phyloP scores from a whole-genome alignment of 1,140 invertebrate genomes.

The Charaxes varanes region DNA sequence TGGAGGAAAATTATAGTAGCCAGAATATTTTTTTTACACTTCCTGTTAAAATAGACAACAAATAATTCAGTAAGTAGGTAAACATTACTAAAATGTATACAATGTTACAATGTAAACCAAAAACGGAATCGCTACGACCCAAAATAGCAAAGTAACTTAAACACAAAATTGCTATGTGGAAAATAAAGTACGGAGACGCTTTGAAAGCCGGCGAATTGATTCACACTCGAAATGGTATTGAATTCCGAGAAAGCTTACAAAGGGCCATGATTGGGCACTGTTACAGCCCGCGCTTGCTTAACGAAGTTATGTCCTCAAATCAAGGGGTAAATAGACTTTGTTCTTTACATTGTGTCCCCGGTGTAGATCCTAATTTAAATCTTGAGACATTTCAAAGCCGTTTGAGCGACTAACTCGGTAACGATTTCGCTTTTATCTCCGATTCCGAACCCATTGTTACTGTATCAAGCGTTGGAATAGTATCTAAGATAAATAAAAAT shows the following conservation, averaged over 20 bases:
- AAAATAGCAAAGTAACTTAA: conserved; percentile 5
- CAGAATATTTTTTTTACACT: too few species aligned
- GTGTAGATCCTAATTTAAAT: conserved; percentile 15
- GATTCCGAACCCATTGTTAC: conserved; percentile 6
- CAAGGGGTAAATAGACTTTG: conserved; percentile 18
- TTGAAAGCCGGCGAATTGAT: conserved; percentile 10
- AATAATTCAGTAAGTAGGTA: too few species aligned
- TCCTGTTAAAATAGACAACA: too few species aligned
- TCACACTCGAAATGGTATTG: conserved; percentile 18
- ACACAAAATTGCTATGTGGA: conserved; percentile 8
- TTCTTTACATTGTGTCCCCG: conserved; percentile 12
- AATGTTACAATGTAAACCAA: too few species aligned
- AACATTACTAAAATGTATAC: too few species aligned
- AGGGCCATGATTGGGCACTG: conserved; percentile 14
- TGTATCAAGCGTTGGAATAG: too few species aligned
- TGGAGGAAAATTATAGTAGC: too few species aligned
- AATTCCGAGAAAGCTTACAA: conserved; percentile 21
- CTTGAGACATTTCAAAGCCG: conserved; percentile 10
- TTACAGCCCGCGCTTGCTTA: conserved; percentile 11
- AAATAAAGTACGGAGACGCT: conserved; percentile 11
- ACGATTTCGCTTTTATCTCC: conserved; percentile 12
- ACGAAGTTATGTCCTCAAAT: conserved; percentile 19
- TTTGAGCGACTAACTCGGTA: conserved; percentile 10
- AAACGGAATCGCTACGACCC: too few species aligned
- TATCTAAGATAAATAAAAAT: too few species aligned